Base-by-base conservation (phyloP, 2,888 invertebrate species). In the Scrobipalpa costella region DNA sequence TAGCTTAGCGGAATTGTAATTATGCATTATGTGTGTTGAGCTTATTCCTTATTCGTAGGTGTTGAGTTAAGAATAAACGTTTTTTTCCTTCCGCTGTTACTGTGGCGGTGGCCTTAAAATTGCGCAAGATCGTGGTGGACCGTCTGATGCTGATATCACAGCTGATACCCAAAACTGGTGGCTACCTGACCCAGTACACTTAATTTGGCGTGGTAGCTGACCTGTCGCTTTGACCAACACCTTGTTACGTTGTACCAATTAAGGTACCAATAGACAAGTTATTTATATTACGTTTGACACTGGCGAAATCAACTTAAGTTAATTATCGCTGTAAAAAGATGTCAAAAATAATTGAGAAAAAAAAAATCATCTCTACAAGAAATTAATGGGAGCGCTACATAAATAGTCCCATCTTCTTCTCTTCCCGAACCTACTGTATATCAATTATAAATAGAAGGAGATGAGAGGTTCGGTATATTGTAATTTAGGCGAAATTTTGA, bases 171-270 rank as follows among this genome's bases (percentile, higher is more conserved):
- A 2, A 36, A 57, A 57, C 57, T 17, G 57, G 13, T 9, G 57
- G 34, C 15, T 34, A 17, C 36, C 44, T 34, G 60, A 60, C 60
- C 60, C 60, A 59, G 49, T 60, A 49, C 21, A 49, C 60, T 60
- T 47, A 60, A 60, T 60, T 60, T 47, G 15, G 36, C 2, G 40
- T n/a, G n/a, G n/a, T 57, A 40, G 17, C 21, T 21, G 50, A 50
- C 50, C 8, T 17, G 21, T 50, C 50, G 11, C 44, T 44, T 44
- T 15, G 44, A 15, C 15, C 44, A n/a, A 44, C 44, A 44, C 44
- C 44, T 44, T 44, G 44, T 44, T 44, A 15, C n/a, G n/a, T n/a
- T n/a, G n/a, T 44, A 15, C n/a, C 44, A 44, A 44, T 0, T 44
- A n/a, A n/a, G n/a, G n/a, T 44, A 44, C 44, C 44, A 44, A 44